A percentile compares a stretch with the other conserved stretches of the same genome.
phyloP scores from a whole-genome alignment of 1,140 invertebrate genomes.

The Heliconius congener region DNA sequence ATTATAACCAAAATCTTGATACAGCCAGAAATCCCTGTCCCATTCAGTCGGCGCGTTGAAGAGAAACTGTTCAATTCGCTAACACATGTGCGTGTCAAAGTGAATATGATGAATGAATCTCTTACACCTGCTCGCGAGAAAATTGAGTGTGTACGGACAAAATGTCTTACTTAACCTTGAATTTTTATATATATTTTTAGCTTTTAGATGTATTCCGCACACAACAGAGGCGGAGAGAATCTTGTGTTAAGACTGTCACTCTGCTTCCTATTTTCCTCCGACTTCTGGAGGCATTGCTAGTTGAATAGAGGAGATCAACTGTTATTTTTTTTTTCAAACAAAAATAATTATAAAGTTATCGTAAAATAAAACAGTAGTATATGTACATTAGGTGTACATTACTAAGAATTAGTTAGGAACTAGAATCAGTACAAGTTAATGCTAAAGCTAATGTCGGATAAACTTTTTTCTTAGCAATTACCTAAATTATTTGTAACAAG shows the following conservation, averaged over 20 bases:
- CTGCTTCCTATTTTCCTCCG: accelerated
- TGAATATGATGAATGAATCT: slow-evolving; percentile 55
- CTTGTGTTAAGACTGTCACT: too few species aligned
- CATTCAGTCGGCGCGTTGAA: slow-evolving; percentile 27
- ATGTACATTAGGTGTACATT: neutral
- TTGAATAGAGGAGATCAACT: too few species aligned
- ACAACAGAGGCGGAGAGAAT: too few species aligned
- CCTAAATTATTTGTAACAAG: slow-evolving; percentile 20
- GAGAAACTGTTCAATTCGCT: slow-evolving; percentile 55
- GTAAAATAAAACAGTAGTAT: too few species aligned
- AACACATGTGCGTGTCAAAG: slow-evolving; percentile 61
- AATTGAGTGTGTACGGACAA: slow-evolving; percentile 36
- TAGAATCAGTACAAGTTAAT: neutral
- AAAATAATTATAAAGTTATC: too few species aligned
- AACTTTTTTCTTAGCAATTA: slow-evolving; percentile 17
- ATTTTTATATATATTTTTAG: too few species aligned
- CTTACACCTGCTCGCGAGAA: slow-evolving; percentile 29
- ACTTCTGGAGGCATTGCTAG: too few species aligned
- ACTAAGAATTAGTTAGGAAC: neutral
- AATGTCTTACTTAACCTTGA: slow-evolving; percentile 28
- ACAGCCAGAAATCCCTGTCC: slow-evolving; percentile 8
- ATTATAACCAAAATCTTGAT: slow-evolving; percentile 13
- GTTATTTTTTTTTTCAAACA: too few species aligned
- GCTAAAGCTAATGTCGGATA: neutral
- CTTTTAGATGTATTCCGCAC: too few species aligned